phyloP scores from a whole-genome alignment of 2,797 vertebrate species.

The Phoebastria nigripes region DNA sequence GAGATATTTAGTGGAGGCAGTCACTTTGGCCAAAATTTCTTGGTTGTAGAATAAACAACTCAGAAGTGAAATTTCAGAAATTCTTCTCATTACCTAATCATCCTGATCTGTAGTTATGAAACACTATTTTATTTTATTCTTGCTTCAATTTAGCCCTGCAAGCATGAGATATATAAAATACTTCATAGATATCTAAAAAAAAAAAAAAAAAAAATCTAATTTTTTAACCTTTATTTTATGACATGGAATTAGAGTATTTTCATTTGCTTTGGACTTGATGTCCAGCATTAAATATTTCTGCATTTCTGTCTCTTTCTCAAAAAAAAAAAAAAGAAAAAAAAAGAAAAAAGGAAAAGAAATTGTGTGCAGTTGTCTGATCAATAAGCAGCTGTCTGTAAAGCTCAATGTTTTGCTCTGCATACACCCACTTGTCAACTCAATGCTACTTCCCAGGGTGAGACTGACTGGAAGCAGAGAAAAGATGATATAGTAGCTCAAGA shows the following conservation, averaged over 20 bases:
- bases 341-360: background rate
- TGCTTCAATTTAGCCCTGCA: conserved; percentile 55
- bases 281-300: background rate
- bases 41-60: conserved; percentile 41
- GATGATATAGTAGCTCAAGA: background rate
- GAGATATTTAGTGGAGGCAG: conserved; percentile 45
- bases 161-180: conserved; percentile 31
- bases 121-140: conserved; percentile 40
- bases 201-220: background rate
- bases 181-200: background rate
- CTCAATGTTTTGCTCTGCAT: background rate
- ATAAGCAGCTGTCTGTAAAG: background rate
- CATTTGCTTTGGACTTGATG: background rate
- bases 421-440: background rate
- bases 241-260: background rate
- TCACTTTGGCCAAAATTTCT: conserved; percentile 25
- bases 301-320: background rate
- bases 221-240: background rate
- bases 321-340: background rate
- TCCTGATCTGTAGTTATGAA: background rate
- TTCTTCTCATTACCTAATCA: conserved; percentile 42
- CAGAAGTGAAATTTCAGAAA: conserved; percentile 2
- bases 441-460: background rate
- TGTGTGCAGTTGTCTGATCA: background rate
- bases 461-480: background rate